Evolutionary conservation across 2,113 vertebrate genomes (phyloP), one percentile per base, ranked within the genome.

Genomic region (Paramisgurnus dabryanus): DNA sequence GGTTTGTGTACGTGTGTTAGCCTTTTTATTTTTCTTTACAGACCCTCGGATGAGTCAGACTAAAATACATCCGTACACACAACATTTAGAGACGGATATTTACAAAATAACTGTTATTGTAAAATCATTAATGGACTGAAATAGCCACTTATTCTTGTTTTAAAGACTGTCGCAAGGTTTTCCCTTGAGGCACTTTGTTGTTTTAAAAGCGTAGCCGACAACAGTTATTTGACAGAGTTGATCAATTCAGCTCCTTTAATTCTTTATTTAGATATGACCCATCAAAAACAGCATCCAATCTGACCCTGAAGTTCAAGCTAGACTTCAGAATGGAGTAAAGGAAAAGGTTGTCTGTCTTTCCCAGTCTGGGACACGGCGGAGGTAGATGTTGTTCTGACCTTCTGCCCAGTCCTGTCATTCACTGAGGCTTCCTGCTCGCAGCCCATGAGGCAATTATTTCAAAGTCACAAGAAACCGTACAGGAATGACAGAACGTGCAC

Each of bases 281-380:
- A 72, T 73, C 80, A 77, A 61, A 74, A 71, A 78, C 12, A 66
- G 18, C n/a, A 17, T 61, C 66, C 60, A 47, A 53, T 67, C 55
- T 75, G 67, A 73, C 77, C 78, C 67, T 79, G 39, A 55, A 55
- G 67, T 69, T 86, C 75, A 73, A 63, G 72, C 50, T 58, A 63
- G 61, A 74, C 65, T 82, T 78, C 64, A 15, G 53, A 77, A 65
- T 55, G 17, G 71, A 45, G 34, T 74, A 82, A 83, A 76, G 74
- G 81, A 82, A 83, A 86, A 83, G 87, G 83, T 79, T 84, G 80
- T 75, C 82, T 83, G 80, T 87, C 80, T 81, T 39, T 63, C 9
- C 11, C 50, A 78, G 76, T 41, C n/a, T 64, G 66, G 63, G 79
- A 80, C 53, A 79, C 79, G 58, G 27, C 65, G 78, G 50, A 82